Evolutionary conservation across 2,888 invertebrate species (phyloP).

Genomic region (Andrena haemorrhoa): DNA sequence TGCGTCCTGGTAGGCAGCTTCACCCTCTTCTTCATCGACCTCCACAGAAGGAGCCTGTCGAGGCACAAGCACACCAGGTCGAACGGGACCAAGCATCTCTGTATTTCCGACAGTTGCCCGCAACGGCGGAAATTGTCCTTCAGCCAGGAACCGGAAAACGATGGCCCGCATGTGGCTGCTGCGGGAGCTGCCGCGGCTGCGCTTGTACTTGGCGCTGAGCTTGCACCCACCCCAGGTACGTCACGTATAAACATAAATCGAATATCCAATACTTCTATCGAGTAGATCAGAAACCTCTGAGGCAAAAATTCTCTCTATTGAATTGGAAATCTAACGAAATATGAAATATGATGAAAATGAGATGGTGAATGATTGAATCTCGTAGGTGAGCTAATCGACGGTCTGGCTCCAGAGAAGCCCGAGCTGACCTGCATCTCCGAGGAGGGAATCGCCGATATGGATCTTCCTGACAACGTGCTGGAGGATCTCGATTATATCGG

Average conservation of each 20-base stretch:
- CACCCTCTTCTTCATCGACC: constrained; percentile 92
- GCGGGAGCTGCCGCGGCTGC: constrained; percentile 87
- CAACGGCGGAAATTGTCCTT: constrained; percentile 87
- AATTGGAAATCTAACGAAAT: neutral
- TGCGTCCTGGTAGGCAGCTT: constrained; percentile 92
- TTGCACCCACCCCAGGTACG: constrained; percentile 80
- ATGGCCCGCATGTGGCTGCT: constrained; percentile 85
- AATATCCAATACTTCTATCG: too few relatives aligned
- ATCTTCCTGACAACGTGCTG: constrained; percentile 91
- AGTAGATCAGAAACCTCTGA: too few relatives aligned
- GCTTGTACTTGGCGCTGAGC: constrained; percentile 87
- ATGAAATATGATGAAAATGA: neutral
- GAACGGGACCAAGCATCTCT: constrained; percentile 87
- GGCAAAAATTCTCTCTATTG: too few relatives aligned
- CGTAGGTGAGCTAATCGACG: constrained; percentile 75
- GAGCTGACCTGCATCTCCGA: constrained; percentile 94
- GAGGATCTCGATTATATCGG: constrained; percentile 93
- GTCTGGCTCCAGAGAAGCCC: constrained; percentile 86
- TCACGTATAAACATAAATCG: too few relatives aligned
- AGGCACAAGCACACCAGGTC: constrained; percentile 89
- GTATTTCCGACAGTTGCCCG: constrained; percentile 87
- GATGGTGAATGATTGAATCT: neutral
- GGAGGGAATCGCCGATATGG: constrained; percentile 93
- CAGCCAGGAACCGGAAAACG: constrained; percentile 87
- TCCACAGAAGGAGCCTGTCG: constrained; percentile 90